A percentile compares a stretch with the other conserved stretches of the same genome.
These are phyloP conservation scores for Ciconia stormi DNA, from an alignment of 2,113 vertebrate species.

Conservation along the genomic window DNA sequence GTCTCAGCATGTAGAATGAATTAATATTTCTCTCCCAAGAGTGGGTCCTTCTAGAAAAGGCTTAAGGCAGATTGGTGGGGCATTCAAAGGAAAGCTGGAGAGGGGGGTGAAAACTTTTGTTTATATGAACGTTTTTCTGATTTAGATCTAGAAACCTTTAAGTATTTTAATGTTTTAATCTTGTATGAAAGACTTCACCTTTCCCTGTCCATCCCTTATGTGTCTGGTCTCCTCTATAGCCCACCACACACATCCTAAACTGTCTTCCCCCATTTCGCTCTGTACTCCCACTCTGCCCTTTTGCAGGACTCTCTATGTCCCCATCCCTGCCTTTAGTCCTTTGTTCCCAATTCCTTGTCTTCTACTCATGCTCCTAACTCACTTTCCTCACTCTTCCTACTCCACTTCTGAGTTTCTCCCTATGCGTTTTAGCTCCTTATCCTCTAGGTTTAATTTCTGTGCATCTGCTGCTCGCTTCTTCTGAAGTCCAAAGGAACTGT, in stretches of 20 bases:
- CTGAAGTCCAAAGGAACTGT: neutral
- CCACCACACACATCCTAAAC: neutral
- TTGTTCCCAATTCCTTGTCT: neutral
- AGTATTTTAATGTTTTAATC: neutral
- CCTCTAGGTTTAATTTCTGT: neutral
- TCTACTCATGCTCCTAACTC: neutral
- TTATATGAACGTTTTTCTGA: constrained; percentile 35
- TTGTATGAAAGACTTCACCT: neutral
- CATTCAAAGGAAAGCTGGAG: constrained; percentile 24
- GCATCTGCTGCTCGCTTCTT: neutral
- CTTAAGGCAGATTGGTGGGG: constrained; percentile 61
- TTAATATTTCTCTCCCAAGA: constrained; percentile 31
- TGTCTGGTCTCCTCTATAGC: neutral
- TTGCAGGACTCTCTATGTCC: neutral
- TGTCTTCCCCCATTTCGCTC: neutral
- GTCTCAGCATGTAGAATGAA: constrained; percentile 48
- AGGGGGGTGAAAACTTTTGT: neutral
- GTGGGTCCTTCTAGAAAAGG: constrained; percentile 51
- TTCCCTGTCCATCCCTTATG: neutral
- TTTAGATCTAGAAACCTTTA: constrained; percentile 15
- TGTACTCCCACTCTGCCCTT: neutral
- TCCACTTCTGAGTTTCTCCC: neutral
- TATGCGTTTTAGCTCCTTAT: neutral
- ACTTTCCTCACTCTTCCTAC: neutral
- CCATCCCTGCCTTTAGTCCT: neutral